phyloP scores from a whole-genome alignment of 2,888 invertebrate species.

The Scaptomyza reducta region DNA sequence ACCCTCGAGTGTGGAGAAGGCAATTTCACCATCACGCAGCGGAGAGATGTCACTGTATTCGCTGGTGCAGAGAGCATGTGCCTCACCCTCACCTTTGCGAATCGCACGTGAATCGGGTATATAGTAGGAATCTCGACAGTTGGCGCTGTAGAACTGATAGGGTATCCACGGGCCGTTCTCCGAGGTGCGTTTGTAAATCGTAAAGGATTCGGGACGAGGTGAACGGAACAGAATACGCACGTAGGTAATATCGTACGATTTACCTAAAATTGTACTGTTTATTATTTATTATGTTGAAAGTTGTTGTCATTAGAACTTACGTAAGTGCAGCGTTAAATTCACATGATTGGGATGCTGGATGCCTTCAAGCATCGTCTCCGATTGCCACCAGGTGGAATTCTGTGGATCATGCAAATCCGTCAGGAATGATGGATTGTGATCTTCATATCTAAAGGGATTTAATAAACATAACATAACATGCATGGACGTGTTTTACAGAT shows the following conservation, averaged over 20 bases:
- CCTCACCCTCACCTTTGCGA: conserved; percentile 92
- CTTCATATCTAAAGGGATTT: conserved; percentile 81
- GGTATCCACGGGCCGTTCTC: conserved; percentile 93
- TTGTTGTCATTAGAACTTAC: conserved; percentile 85
- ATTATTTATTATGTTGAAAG: not conserved
- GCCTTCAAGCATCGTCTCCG: conserved; percentile 97
- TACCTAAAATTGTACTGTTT: conserved; percentile 87
- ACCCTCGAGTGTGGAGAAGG: conserved; percentile 97
- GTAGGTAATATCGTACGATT: conserved; percentile 98
- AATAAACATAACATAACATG: not conserved
- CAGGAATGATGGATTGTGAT: conserved; percentile 90
- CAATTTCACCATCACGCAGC: conserved; percentile 95
- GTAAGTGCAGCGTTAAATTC: conserved; percentile 94
- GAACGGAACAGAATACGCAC: conserved; percentile 97
- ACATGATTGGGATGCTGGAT: conserved; percentile 96
- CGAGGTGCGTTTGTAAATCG: conserved; percentile 93
- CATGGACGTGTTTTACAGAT: not conserved
- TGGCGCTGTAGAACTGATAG: conserved; percentile 96
- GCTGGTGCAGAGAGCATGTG: conserved; percentile 97
- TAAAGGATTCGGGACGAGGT: conserved; percentile 98
- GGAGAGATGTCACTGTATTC: conserved; percentile 99
- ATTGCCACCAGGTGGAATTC: conserved; percentile 98
- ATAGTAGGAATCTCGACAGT: conserved; percentile 96
- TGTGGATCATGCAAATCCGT: conserved; percentile 96
- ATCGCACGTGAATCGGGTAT: conserved; percentile 90